phyloP scores from a whole-genome alignment of 2,888 invertebrate genomes.

The Leptinotarsa rubiginosa region DNA sequence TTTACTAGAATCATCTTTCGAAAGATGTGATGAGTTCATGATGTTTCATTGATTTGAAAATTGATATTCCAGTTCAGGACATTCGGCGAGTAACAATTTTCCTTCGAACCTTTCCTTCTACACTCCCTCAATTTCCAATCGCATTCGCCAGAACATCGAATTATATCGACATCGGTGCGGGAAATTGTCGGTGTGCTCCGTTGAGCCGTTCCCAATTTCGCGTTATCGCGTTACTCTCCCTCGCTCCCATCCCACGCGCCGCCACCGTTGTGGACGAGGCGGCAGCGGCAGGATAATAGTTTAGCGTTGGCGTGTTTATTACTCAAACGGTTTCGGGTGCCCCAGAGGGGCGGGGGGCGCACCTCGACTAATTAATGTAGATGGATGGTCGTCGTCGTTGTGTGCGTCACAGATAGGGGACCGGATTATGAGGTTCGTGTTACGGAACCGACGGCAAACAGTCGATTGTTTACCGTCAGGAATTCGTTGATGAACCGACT shows the following conservation, averaged over 20 bases:
- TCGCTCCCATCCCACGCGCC: not conserved
- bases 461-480: slow-evolving; percentile 2
- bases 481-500: slow-evolving; percentile 1
- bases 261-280: slow-evolving; percentile 11
- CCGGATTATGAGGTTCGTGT: slow-evolving; percentile 12
- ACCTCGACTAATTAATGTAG: slow-evolving; percentile 23
- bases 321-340: slow-evolving; percentile 24
- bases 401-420: slow-evolving; percentile 22
- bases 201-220: slow-evolving; percentile 28
- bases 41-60: too few relatives aligned
- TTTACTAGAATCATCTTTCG: too few relatives aligned
- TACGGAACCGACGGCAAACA: slow-evolving; percentile 5
- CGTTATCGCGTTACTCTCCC: slow-evolving; percentile 23
- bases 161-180: slow-evolving; percentile 27
- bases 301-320: slow-evolving; percentile 27
- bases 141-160: slow-evolving; percentile 18
- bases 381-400: slow-evolving; percentile 23
- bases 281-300: slow-evolving; percentile 28
- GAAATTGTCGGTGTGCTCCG: slow-evolving; percentile 27
- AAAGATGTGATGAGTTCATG: too few relatives aligned
- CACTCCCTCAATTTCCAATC: not conserved
- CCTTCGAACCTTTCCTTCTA: not conserved
- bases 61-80: too few relatives aligned
- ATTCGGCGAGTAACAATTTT: not conserved
- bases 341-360: slow-evolving; percentile 12